Percentiles rank a stretch among this genome's conserved stretches.
phyloP scores from a whole-genome alignment of 2,113 vertebrate species.

The Apistogramma diplotaenia region DNA sequence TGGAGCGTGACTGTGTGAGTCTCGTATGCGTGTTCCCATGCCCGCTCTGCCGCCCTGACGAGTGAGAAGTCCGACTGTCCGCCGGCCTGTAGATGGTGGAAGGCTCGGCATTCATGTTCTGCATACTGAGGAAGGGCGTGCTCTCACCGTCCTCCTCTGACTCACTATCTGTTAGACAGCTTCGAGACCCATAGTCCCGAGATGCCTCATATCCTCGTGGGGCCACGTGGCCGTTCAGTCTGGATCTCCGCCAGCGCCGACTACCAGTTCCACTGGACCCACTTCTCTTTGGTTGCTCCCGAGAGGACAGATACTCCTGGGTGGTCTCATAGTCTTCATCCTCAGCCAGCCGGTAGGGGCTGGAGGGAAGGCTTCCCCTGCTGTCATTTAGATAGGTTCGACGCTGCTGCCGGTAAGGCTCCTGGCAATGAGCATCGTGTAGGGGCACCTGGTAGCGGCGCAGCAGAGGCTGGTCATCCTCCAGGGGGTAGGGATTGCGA shows the following conservation, averaged over 20 bases:
- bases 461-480: constrained; percentile 91
- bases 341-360: constrained; percentile 89
- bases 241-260: constrained; percentile 89
- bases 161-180: constrained; percentile 92
- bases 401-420: constrained; percentile 90
- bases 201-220: constrained; percentile 86
- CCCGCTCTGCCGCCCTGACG: constrained; percentile 82
- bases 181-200: constrained; percentile 91
- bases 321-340: constrained; percentile 97
- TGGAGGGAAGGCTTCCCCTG: constrained; percentile 92
- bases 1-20: constrained; percentile 82
- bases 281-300: constrained; percentile 86
- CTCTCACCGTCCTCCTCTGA: constrained; percentile 93
- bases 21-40: constrained; percentile 83
- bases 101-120: constrained; percentile 88
- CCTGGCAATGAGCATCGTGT: constrained; percentile 86
- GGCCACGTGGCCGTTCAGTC: constrained; percentile 91
- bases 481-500: constrained; percentile 85
- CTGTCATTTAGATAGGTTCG: constrained; percentile 90
- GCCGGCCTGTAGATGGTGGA: constrained; percentile 84
- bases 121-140: constrained; percentile 95
- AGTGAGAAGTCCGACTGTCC: constrained; percentile 93
- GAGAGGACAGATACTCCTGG: constrained; percentile 91
- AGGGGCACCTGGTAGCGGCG: constrained; percentile 86
- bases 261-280: constrained; percentile 77